Base-by-base conservation (phyloP, 2,113 vertebrate genomes). In the Elachura formosa region DNA sequence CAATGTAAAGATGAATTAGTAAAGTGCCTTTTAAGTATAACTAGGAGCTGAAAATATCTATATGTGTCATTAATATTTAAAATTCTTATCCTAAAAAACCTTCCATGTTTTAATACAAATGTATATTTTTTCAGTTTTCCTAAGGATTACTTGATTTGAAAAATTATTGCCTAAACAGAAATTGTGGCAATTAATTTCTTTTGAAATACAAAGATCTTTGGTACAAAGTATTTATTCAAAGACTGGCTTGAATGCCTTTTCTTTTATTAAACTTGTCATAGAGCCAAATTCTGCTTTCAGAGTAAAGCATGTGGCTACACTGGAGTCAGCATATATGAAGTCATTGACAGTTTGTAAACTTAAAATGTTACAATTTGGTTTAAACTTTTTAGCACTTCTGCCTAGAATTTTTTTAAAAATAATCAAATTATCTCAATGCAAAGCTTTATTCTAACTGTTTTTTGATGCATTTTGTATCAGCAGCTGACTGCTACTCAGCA, bases 151-250 rank as follows among this genome's bases (percentile, higher is more conserved):
- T 77, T 62, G 14, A 84, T 87, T 89, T 56, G 61, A 71, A 81
- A 77, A 92, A 63, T 6, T 49, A 58, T 18, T 87, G 21, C 43
- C 79, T 89, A 79, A 83, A 79, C 22, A 89, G 58, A 78, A 64
- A 81, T 21, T 13, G 20, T 15, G 8, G 45, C 19, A 20, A 84
- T 71, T 85, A 3, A 34, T 74, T 93, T 77, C 36, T 29, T 11
- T 80, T 85, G 59, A 71, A 86, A 79, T 58, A 82, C 43, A 76
- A 87, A 95, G 64, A 48, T 52, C 73, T 93, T 90, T 92, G 79
- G 55, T 94, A 83, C 69, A 76, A 92, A 82, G 31, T 48, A 79
- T 88, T 78, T 62, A 66, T 81, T 64, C 46, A 74, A 34, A 59
- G 94, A 82, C 25, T 72, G 25, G 17, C 58, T 46, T 95, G 71